Evolutionary conservation across 2,888 invertebrate species (phyloP), one percentile per base, ranked within the genome.

Genomic region (Gasteruption jaculator): DNA sequence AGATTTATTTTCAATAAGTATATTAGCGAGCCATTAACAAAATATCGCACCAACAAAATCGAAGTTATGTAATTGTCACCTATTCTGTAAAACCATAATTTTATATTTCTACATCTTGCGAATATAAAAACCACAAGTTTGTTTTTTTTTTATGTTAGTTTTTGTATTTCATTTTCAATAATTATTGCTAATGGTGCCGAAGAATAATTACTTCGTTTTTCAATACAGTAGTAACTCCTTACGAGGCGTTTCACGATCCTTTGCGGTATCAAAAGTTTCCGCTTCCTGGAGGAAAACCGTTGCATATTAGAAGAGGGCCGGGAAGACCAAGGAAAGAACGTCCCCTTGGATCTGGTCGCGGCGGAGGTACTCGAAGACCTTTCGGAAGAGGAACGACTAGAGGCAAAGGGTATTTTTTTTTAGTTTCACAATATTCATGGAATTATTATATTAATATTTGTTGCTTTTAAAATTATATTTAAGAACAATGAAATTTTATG

Each of bases 291-390:
- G 78, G 80, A 21, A 80, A 80, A 63, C 79, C 80, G 34, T 63
- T 78, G 37, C 73, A 77, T 41, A 79, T 82, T 38, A 78, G 83
- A 51, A 77, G 88, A 50, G 87, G 88, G 34, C 85, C 88, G 12
- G 88, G 89, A 10, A 76, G 89, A 57, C 88, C 89, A 8, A 77
- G 87, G 48, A 86, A 88, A 61, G 87, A 88, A 69, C 82, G 83
- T 44, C 68, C 68, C 41, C 61, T 57, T 43, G 64, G 65, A 69
- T 80, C 80, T 38, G 57, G 64, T 11, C 60, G 70, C 43, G 65
- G 68, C 41, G 52, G 61, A 27, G 53, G 56, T 10, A 48, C 56
- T 12, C 60, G 67, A n/a, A 61, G 66, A 58, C 56, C 66, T 32
- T 65, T 68, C 40, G 65, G 68, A 33, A 60, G 69, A 49, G 70